Conservation (phyloP, 2,888 invertebrate genomes). For the Apotomis betuletana region DNA sequence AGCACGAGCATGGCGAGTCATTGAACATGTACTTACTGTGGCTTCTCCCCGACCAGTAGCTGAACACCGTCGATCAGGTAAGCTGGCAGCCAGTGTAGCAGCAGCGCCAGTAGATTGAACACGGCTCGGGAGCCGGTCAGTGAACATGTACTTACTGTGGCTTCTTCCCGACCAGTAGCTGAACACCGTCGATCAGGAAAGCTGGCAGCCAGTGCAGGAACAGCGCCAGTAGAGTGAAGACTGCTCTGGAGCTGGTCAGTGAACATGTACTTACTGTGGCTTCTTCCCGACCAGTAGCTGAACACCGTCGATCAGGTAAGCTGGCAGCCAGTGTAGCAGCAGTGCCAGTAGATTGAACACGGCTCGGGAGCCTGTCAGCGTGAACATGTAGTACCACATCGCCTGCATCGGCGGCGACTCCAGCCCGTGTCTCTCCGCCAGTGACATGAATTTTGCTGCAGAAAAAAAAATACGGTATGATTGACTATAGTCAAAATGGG, state of each 20-base stretch:
- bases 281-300: constrained; percentile 84
- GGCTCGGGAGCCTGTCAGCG: constrained; percentile 83
- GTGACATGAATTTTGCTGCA: constrained; percentile 81
- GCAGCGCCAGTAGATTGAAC: constrained; percentile 82
- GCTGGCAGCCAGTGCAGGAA: constrained; percentile 86
- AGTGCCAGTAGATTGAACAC: constrained; percentile 82
- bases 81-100: constrained; percentile 86
- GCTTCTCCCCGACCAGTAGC: constrained; percentile 84
- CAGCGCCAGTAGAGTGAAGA: constrained; percentile 75
- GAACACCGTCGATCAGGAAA: constrained; percentile 82
- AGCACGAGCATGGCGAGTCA: neutral
- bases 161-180: constrained; percentile 83
- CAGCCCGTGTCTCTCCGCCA: constrained; percentile 79
- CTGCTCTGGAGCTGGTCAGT: neutral
- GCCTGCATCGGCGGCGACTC: constrained; percentile 82
- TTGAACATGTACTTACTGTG: constrained; percentile 77
- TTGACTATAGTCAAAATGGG: too few species aligned
- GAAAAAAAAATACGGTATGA: constrained; percentile 16
- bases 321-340: constrained; percentile 85
- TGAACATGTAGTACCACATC: constrained; percentile 86
- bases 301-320: constrained; percentile 83
- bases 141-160: too few species aligned
- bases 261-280: constrained; percentile 81
- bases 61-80: constrained; percentile 83
- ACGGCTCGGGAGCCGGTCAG: constrained; percentile 82